Conservation (phyloP, 2,113 vertebrate species). For the Chroicocephalus ridibundus region DNA sequence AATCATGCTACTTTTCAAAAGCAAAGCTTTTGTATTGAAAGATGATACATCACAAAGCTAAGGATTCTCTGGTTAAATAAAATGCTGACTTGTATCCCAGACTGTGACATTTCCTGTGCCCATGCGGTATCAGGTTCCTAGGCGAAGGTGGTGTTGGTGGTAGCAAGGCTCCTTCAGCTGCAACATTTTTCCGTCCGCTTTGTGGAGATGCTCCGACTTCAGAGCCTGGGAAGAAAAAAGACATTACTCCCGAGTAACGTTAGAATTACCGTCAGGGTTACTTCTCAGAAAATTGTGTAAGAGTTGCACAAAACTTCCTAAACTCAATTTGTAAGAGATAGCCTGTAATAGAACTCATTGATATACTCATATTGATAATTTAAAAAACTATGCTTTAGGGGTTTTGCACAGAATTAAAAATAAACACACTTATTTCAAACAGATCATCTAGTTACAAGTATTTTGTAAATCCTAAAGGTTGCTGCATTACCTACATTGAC, state of each 20-base stretch:
- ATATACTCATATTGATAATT: not conserved
- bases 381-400: not conserved
- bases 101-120: conserved; percentile 97
- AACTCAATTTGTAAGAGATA: not conserved
- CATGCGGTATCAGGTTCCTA: conserved; percentile 89
- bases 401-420: not conserved
- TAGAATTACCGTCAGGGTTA: not conserved
- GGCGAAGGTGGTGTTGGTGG: conserved; percentile 92
- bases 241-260: not conserved
- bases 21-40: not conserved
- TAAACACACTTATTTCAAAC: not conserved
- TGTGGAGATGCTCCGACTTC: conserved; percentile 90
- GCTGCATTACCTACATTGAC: not conserved
- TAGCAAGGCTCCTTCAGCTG: conserved; percentile 82
- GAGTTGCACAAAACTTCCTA: not conserved
- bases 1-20: not conserved
- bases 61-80: not conserved
- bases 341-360: not conserved
- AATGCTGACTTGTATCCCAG: conserved; percentile 94
- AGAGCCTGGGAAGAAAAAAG: conserved; percentile 73
- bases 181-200: conserved; percentile 80
- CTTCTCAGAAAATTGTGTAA: not conserved
- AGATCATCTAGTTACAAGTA: not conserved
- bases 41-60: not conserved
- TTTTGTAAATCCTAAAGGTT: not conserved